Evolutionary conservation across 2,888 invertebrate genomes (phyloP), one percentile per base, ranked within the genome.

Genomic region (Oeneis ivallda): DNA sequence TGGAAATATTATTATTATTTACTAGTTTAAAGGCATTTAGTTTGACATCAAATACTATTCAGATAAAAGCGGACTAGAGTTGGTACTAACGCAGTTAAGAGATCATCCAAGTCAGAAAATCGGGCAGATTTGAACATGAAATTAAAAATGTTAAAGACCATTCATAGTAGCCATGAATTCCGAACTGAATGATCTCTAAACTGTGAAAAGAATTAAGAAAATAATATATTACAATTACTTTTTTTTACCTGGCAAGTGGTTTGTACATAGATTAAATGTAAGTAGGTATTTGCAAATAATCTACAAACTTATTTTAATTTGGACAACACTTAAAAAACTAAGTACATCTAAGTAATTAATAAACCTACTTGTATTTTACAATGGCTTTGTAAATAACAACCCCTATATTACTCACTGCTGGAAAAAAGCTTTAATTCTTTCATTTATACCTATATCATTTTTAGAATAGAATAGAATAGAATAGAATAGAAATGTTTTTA

Each of bases 61-160:
- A 68, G 66, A 70, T 63, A 63, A 59, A 56, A 53, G 64, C 56
- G 60, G 71, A 71, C 71, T 71, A 70, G 68, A 70, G 62, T 66
- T n/a, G 41, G 47, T 56, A 41, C 61, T 49, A 59, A 56, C 56
- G 45, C 45, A 58, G 15, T 8, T 32, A 47, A 19, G 10, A 0
- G 34, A 41, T 41, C 17, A 13, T 56, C 5, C 19, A 56, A 39
- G 0, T 54, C 54, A 11, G 37, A 56, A 56, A 19, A 19, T 4
- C 5, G 9, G 11, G 11, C 17, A 49, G 1, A 49, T 11, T 19
- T 11, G 15, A 19, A 19, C 11, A 17, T 37, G 15, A 17, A 15
- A 8, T 8, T 11, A 49, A 7, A 10, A 47, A 19, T 45, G 2
- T 7, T 7, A 45, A 45, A 8, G 15, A 45, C n/a, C n/a, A 1